phyloP scores from a whole-genome alignment of 2,113 vertebrate species.

The Labrus mixtus region DNA sequence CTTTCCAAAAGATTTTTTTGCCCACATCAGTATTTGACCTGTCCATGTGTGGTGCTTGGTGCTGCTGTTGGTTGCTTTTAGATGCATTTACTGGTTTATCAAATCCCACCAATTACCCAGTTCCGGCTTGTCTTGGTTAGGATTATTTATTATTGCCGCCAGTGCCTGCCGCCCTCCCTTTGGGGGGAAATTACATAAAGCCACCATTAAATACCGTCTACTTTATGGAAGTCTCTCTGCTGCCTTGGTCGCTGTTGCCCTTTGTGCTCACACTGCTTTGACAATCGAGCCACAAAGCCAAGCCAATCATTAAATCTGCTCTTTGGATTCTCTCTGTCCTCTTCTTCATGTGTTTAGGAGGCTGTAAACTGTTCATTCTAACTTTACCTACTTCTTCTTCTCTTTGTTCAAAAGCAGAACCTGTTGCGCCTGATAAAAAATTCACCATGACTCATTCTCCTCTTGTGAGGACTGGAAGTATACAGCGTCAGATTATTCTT shows the following conservation, averaged over 20 bases:
- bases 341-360: conserved; percentile 7
- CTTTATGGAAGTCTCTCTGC: neutral
- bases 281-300: conserved; percentile 13
- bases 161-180: conserved; percentile 8
- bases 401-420: conserved; percentile 36
- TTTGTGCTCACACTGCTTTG: conserved; percentile 23
- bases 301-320: conserved; percentile 2
- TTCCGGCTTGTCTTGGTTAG: conserved; percentile 42
- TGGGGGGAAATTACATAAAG: conserved; percentile 34
- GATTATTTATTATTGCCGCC: conserved; percentile 58
- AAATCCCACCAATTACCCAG: conserved; percentile 61
- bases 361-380: conserved; percentile 1
- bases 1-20: neutral
- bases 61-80: conserved; percentile 55
- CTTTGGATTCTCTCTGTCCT: neutral
- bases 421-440: conserved; percentile 25
- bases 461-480: conserved; percentile 25
- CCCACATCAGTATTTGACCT: neutral
- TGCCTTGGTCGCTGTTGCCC: conserved; percentile 8
- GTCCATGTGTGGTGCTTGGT: conserved; percentile 19
- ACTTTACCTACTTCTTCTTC: conserved; percentile 19
- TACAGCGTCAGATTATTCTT: conserved; percentile 17
- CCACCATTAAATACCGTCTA: conserved; percentile 27
- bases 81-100: conserved; percentile 45
- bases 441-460: conserved; percentile 20